Evolutionary conservation across 2,113 vertebrate genomes (phyloP), one percentile per base, ranked within the genome.

Genomic region (Limnothrissa miodon): DNA sequence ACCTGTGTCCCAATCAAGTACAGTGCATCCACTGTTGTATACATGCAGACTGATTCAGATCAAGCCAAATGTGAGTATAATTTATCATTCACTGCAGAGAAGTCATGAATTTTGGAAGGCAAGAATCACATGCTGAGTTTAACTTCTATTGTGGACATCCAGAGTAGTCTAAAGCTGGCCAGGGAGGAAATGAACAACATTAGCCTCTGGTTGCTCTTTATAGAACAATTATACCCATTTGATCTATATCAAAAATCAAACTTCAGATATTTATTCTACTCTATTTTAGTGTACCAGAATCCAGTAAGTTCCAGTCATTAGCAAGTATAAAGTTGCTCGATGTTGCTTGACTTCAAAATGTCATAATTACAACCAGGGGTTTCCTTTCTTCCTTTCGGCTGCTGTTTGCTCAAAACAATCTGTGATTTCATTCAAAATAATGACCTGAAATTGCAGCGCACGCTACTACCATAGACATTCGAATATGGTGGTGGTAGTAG

Each of bases 341-440:
- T 10, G n/a, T 56, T 56, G 53, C 23, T 56, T 74, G 10, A 36
- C 29, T 74, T 33, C 33, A 46, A 46, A 33, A 74, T 74, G 2
- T 33, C 13, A 74, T 46, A 81, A 79, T 25, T 82, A 78, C 51
- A n/a, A 44, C 42, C 42, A 82, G 45, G 45, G 36, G 51, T 56
- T 45, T 81, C 23, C 46, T 42, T 74, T 74, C 25, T 45, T 81
- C 23, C 46, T 42, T 74, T 74, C 25, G 36, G 36, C 66, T 74
- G 29, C 5, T 74, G 11, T 74, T 74, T 74, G 29, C 66, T 11
- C 66, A 74, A 74, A 39, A 33, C 66, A 74, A 36, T 74, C 29
- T 10, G 33, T 15, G 29, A 74, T 36, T 74, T 39, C 10, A 74
- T 19, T 74, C 66, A 74, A 74, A 74, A 36, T 33, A 74, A 33